These are phyloP conservation scores for Drosophila tripunctata DNA, from an alignment of 2,888 invertebrate genomes.

Conservation along the genomic window DNA sequence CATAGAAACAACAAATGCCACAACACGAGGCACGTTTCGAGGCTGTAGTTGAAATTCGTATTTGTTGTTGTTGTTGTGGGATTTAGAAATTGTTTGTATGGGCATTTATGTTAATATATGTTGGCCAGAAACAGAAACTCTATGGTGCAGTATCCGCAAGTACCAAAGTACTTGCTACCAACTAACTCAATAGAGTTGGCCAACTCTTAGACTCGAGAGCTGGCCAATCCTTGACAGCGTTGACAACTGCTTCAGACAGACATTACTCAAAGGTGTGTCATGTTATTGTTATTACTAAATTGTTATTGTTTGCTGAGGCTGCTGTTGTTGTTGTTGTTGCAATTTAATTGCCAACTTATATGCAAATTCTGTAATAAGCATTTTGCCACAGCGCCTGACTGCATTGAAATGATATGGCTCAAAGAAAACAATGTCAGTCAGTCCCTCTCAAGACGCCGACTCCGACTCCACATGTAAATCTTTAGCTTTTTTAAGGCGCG, in stretches of 20 bases:
- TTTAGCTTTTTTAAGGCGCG: constrained; percentile 58
- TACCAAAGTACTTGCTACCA: constrained; percentile 9
- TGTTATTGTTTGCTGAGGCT: constrained; percentile 22
- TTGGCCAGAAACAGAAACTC: constrained; percentile 26
- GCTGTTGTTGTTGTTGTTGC: constrained; percentile 37
- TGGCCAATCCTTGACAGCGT: constrained; percentile 65
- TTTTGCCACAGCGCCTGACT: constrained; percentile 34
- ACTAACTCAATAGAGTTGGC: constrained; percentile 9
- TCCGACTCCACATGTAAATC: constrained; percentile 29
- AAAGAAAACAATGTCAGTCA: constrained; percentile 38
- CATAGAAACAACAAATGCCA: constrained; percentile 52
- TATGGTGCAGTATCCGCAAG: constrained; percentile 16
- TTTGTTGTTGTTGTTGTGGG: constrained; percentile 20
- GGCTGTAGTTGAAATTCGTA: constrained; percentile 24
- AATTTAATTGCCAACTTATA: constrained; percentile 75
- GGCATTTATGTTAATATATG: constrained; percentile 59
- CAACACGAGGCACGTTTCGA: constrained; percentile 60
- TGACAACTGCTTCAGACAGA: constrained; percentile 44
- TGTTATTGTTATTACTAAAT: constrained; percentile 39
- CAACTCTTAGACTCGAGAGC: not conserved
- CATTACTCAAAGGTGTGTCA: constrained; percentile 56
- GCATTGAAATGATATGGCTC: constrained; percentile 42
- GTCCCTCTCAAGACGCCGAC: constrained; percentile 4
- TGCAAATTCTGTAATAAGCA: constrained; percentile 73
- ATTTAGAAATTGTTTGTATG: constrained; percentile 61